Evolutionary conservation across 2,888 invertebrate species (phyloP).

Genomic region (Pollenia labialis): DNA sequence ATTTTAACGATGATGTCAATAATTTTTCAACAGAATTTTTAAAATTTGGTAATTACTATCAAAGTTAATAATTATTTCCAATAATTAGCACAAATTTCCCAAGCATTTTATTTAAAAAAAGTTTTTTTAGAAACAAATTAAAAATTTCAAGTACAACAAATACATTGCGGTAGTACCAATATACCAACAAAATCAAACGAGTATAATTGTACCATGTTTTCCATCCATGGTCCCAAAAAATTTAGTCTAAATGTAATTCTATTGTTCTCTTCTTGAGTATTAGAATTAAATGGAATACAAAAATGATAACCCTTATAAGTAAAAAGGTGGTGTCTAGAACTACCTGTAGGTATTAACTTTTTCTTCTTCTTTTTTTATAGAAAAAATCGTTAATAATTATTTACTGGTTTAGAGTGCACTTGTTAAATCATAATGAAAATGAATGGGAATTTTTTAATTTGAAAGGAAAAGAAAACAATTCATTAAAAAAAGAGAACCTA

Average conservation of each 20-base stretch:
- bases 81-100: too few species aligned
- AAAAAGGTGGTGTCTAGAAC: neutral
- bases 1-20: too few species aligned
- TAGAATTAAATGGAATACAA: constrained; percentile 26
- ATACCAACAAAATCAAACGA: too few species aligned
- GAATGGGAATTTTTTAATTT: neutral
- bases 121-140: too few species aligned
- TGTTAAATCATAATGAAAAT: neutral
- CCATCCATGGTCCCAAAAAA: neutral
- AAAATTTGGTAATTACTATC: too few species aligned
- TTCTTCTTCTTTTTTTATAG: neutral
- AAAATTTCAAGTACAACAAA: too few species aligned
- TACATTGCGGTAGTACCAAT: too few species aligned
- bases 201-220: too few species aligned
- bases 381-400: neutral
- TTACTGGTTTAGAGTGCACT: constrained; percentile 4
- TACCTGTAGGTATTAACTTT: constrained; percentile 16
- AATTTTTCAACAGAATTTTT: too few species aligned
- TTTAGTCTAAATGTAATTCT: neutral
- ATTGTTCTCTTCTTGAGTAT: constrained; percentile 6
- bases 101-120: too few species aligned
- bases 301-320: constrained; percentile 42
- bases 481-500: too few species aligned
- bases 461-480: neutral
- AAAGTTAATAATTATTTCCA: too few species aligned